A percentile compares a stretch with the other conserved stretches of the same genome.
These are phyloP conservation scores for Elephantulus edwardii DNA, from an alignment of 2,113 vertebrate genomes.

Conservation along the genomic window DNA sequence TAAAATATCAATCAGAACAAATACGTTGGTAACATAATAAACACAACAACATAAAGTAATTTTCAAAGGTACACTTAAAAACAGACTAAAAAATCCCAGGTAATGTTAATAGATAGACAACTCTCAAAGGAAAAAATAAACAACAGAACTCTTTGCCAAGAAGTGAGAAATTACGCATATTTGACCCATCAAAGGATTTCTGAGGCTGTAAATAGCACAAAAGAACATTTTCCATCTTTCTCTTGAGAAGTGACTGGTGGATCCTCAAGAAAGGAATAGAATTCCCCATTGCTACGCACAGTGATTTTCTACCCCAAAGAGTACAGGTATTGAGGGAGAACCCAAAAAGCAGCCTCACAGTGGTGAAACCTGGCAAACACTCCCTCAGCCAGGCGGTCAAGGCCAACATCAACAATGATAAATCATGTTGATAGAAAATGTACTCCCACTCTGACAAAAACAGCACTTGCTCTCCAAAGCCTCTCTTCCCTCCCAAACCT, in stretches of 20 bases:
- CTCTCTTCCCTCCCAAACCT: background rate
- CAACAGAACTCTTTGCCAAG: too few species aligned
- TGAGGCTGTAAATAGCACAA: too few species aligned
- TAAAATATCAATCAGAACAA: background rate
- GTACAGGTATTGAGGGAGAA: too few species aligned
- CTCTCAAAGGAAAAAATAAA: background rate
- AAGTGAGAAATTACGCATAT: too few species aligned
- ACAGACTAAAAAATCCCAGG: background rate
- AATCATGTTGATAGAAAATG: background rate
- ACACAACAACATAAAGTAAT: background rate
- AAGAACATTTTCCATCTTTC: too few species aligned
- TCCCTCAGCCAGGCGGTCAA: background rate
- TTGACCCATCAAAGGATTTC: too few species aligned
- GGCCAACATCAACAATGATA: too few species aligned
- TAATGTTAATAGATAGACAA: background rate
- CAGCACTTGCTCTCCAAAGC: background rate
- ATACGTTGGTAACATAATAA: background rate
- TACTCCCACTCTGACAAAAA: background rate
- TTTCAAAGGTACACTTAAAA: background rate
- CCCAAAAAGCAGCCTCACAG: background rate
- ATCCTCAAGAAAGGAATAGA: too few species aligned
- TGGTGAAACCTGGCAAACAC: background rate
- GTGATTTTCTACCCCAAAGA: background rate
- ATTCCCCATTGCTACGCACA: too few species aligned
- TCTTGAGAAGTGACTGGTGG: too few species aligned